Base-by-base conservation (phyloP, 2,888 invertebrate species). In the Drosophila imparisetae region DNA sequence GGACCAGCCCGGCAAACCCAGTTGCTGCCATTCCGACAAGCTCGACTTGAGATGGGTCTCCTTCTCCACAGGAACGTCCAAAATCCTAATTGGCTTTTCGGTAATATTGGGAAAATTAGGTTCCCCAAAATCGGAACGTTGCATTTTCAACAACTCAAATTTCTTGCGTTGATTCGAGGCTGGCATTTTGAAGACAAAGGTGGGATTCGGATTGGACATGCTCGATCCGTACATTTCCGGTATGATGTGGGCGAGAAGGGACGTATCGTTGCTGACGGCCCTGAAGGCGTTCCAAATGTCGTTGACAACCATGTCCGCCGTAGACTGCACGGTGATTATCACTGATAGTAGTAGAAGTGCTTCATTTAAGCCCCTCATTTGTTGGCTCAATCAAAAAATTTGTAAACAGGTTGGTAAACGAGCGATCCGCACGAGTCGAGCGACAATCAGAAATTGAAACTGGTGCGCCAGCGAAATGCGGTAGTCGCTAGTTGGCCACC, bases 1-100 rank as follows among this genome's bases (percentile, higher is more conserved):
- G 34, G 78, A 71, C 93, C 93, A 93, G 15, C 93, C 93, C n/a
- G 78, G 62, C 27, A 93, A 75, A 0, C 93, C 93, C 53, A 93
- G 27, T 69, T 85, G 92, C 85, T 93, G 59, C 89, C 89, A 80
- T 69, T 83, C 64, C 42, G 27, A 34, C 30, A 70, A 58, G 30
- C 67, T 76, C 36, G 83, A 66, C 70, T 84, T 88, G 6, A 88
- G 70, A 38, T 52, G 21, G 5, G 11, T 36, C 5, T 55, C 45
- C 7, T 24, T 60, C 8, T 64, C 61, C 18, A 58, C 34, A 7
- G 36, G 11, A n/a, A 34, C 48, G 42, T 57, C 34, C 18, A 10
- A 29, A 42, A 32, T 40, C n/a, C 40, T 30, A 6, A 29, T 8
- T 8, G 72, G 24, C 2, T 30, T 24, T 24, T 15, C 34, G 29